Conservation (phyloP, 2,888 invertebrate genomes). For the Spatulosminthurus flaviceps region DNA sequence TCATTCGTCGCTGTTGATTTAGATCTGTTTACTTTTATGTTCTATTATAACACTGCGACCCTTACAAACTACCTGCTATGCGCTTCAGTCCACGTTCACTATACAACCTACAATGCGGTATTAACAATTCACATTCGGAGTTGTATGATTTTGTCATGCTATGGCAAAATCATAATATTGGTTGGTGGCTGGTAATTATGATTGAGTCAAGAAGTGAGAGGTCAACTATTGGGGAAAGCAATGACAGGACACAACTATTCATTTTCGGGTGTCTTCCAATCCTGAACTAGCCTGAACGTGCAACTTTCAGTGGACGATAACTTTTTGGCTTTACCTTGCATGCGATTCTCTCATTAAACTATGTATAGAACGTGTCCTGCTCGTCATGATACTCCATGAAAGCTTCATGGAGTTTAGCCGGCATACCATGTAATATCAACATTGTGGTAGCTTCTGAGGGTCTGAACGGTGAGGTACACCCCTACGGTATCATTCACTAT, state of each 20-base stretch:
- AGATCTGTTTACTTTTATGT: not conserved
- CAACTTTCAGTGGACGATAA: not conserved
- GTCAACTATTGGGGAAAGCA: not conserved
- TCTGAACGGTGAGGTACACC: too few species aligned
- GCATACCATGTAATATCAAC: too few species aligned
- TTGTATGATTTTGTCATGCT: too few species aligned
- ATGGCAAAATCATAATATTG: not conserved
- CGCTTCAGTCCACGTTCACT: too few species aligned
- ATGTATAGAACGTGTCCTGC: not conserved
- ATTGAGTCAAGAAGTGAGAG: slow-evolving; percentile 1
- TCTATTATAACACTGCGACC: not conserved
- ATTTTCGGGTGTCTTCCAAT: slow-evolving; percentile 19
- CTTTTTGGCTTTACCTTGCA: slow-evolving; percentile 8
- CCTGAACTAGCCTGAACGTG: not conserved
- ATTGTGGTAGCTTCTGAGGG: too few species aligned
- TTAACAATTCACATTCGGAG: too few species aligned
- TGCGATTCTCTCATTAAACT: slow-evolving; percentile 25
- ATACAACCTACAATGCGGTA: too few species aligned
- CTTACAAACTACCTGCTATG: too few species aligned
- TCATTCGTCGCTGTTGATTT: slow-evolving; percentile 6
- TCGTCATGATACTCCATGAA: not conserved
- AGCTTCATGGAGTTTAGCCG: too few species aligned
- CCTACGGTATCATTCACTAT: not conserved
- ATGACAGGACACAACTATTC: slow-evolving; percentile 19
- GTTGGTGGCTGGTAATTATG: not conserved